Conservation (phyloP, 1,140 invertebrate species). For the Drosophila kepulauana region DNA sequence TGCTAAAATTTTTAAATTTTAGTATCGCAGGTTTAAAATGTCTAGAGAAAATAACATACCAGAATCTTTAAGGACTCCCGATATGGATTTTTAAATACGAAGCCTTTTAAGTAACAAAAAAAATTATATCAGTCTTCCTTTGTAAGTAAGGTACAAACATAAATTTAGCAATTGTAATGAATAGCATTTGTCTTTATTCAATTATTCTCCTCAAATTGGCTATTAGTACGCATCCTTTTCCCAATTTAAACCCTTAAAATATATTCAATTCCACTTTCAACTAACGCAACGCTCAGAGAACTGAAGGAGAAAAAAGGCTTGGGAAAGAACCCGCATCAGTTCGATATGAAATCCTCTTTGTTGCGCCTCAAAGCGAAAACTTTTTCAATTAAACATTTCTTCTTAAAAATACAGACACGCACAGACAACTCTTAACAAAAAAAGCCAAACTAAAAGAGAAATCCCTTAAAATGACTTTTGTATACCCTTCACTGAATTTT, state of each 20-base stretch:
- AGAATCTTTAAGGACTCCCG: too few species aligned
- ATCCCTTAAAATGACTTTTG: background rate
- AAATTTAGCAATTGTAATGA: background rate
- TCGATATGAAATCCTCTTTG: conserved; percentile 54
- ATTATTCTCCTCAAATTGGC: conserved; percentile 9
- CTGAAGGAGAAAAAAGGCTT: conserved; percentile 6
- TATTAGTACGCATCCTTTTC: conserved; percentile 13
- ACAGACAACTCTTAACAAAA: conserved; percentile 30
- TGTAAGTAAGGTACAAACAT: background rate
- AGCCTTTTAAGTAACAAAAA: background rate
- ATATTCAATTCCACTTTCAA: conserved; percentile 23
- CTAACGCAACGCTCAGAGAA: conserved; percentile 4
- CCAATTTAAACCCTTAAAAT: conserved; percentile 22
- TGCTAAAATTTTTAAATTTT: too few species aligned
- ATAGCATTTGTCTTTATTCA: conserved; percentile 7
- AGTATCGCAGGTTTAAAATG: too few species aligned
- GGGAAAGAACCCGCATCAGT: conserved; percentile 47
- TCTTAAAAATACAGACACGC: conserved; percentile 65
- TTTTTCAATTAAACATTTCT: conserved; percentile 80
- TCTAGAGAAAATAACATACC: too few species aligned
- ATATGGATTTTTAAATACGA: background rate
- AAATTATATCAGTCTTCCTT: background rate
- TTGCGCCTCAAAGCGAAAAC: conserved; percentile 69
- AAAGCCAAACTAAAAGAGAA: conserved; percentile 13
- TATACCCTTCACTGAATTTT: background rate